Evolutionary conservation across 2,888 invertebrate species (phyloP).

Genomic region (Lucinisca nassula): DNA sequence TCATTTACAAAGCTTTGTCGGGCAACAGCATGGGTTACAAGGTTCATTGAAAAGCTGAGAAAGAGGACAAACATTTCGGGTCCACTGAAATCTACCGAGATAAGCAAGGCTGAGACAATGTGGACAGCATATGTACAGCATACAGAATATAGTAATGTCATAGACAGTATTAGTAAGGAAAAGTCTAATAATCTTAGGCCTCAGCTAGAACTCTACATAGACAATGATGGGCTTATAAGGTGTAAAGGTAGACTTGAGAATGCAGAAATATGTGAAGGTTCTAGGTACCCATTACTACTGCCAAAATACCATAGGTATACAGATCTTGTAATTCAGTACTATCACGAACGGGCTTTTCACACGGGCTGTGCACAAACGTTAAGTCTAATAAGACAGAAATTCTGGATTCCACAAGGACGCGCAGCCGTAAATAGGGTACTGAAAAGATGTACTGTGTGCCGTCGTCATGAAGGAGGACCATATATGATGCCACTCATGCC

Average conservation of each 20-base stretch:
- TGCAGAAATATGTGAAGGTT: no score
- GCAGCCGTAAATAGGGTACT: not conserved
- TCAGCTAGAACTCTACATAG: not conserved
- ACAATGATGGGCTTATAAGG: not conserved
- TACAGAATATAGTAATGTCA: not conserved
- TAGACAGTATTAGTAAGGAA: not conserved
- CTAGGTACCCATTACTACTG: no score
- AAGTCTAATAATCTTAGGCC: not conserved
- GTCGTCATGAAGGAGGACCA: not conserved
- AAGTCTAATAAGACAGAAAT: not conserved
- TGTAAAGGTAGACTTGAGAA: no score
- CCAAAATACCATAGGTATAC: no score
- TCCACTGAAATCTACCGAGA: not conserved
- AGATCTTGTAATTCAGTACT: no score
- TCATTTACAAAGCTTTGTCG: not conserved
- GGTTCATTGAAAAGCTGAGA: not conserved
- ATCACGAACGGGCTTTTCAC: no score
- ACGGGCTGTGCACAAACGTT: conserved; percentile 10
- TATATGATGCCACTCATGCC: not conserved
- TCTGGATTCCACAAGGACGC: not conserved
- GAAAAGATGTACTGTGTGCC: not conserved
- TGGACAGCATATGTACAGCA: not conserved
- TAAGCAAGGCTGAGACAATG: not conserved
- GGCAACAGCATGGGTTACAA: not conserved
- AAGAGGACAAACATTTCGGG: not conserved